These are phyloP conservation scores for Drosophila novamexicana DNA, from an alignment of 1,140 invertebrate species.

Conservation along the genomic window DNA sequence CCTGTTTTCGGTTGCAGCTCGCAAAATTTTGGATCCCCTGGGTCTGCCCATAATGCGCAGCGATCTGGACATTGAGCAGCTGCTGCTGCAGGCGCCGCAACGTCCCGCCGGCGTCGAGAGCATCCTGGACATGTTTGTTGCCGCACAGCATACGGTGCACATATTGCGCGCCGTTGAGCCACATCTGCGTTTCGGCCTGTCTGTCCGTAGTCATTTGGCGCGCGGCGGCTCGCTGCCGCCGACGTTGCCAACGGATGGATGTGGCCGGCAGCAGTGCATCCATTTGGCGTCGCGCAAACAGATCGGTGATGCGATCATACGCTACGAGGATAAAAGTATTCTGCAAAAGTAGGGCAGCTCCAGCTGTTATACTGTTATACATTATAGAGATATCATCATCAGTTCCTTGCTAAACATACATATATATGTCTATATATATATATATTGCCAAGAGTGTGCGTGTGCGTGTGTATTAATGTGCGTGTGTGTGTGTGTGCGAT, in stretches of 20 bases:
- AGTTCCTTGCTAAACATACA: conserved; percentile 69
- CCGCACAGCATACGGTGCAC: conserved; percentile 75
- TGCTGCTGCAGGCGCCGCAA: conserved; percentile 77
- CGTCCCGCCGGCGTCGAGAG: conserved; percentile 61
- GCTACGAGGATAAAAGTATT: conserved; percentile 82
- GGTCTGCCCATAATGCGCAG: conserved; percentile 87
- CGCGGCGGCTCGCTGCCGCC: conserved; percentile 44
- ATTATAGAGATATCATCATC: conserved; percentile 66
- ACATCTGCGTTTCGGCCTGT: conserved; percentile 75
- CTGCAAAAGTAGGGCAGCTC: conserved; percentile 64
- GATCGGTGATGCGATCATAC: conserved; percentile 82
- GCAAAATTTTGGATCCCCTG: conserved; percentile 86
- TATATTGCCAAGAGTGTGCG: conserved; percentile 16
- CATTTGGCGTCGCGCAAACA: conserved; percentile 83
- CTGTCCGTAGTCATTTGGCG: conserved; percentile 63
- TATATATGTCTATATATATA: conserved; percentile 19
- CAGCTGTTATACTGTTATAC: conserved; percentile 32
- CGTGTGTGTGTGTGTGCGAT: conserved; percentile 1
- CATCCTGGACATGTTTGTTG: conserved; percentile 83
- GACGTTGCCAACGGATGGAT: conserved; percentile 23
- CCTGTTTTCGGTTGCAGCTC: conserved; percentile 84
- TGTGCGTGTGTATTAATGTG: conserved; percentile 9
- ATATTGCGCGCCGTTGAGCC: conserved; percentile 82
- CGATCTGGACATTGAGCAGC: conserved; percentile 87
- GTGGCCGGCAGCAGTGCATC: conserved; percentile 69